Evolutionary conservation across 2,888 invertebrate species (phyloP).

Genomic region (Brenthis daphne): DNA sequence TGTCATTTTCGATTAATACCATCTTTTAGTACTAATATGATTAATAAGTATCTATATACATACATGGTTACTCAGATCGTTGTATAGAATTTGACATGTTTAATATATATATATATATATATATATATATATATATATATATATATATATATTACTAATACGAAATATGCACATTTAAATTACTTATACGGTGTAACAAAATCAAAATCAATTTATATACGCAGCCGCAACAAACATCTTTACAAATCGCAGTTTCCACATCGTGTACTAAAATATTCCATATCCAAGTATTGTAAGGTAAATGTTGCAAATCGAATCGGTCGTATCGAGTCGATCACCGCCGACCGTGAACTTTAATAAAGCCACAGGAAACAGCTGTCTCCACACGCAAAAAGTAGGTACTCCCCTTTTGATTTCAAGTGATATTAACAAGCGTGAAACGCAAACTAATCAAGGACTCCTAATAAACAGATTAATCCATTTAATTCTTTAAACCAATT

Average conservation of each 20-base stretch:
- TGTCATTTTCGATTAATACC: no score
- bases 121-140: no score
- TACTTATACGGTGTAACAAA: no score
- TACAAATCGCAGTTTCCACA: slow-evolving; percentile 17
- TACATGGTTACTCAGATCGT: no score
- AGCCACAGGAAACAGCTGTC: slow-evolving; percentile 34
- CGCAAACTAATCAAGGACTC: slow-evolving; percentile 14
- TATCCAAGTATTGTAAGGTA: slow-evolving; percentile 11
- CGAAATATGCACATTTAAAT: no score
- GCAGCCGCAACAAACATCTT: slow-evolving; percentile 4
- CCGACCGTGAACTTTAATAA: slow-evolving; percentile 38
- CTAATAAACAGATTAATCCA: slow-evolving; percentile 9
- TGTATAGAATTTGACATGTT: no score
- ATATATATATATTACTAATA: no score
- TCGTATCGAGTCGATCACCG: slow-evolving; percentile 30
- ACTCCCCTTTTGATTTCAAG: slow-evolving; percentile 6
- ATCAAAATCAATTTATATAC: slow-evolving; percentile 17
- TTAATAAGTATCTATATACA: no score
- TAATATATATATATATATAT: no score
- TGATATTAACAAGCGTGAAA: slow-evolving; percentile 18
- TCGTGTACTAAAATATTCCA: slow-evolving; percentile 17
- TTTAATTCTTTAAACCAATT: slow-evolving; percentile 12
- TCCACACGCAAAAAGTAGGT: slow-evolving; percentile 4
- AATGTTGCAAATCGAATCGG: slow-evolving; percentile 28
- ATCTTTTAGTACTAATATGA: no score